Conservation (phyloP, 2,888 invertebrate species). For the Cepaea hortensis region DNA sequence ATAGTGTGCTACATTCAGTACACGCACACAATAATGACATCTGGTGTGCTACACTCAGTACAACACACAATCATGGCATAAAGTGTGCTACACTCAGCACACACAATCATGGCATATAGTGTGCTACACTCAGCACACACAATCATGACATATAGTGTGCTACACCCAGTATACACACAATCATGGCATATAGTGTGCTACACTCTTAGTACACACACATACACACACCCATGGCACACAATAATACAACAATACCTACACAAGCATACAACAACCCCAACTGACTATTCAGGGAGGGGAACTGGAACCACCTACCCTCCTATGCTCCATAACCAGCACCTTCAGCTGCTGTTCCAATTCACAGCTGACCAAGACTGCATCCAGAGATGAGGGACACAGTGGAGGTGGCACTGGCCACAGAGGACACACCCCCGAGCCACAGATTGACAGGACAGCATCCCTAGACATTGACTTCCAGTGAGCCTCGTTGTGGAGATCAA, state of each 20-base stretch:
- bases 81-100: too few species aligned
- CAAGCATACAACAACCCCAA: neutral
- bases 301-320: slow-evolving; percentile 63
- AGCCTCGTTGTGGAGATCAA: slow-evolving; percentile 72
- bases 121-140: too few species aligned
- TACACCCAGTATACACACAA: too few species aligned
- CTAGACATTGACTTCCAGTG: slow-evolving; percentile 76
- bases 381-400: slow-evolving; percentile 66
- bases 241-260: neutral
- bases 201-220: too few species aligned
- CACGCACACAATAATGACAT: too few species aligned
- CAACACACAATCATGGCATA: too few species aligned
- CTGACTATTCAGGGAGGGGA: neutral
- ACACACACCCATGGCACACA: neutral
- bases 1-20: too few species aligned
- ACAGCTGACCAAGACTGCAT: slow-evolving; percentile 70
- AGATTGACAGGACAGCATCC: slow-evolving; percentile 74
- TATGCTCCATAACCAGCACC: slow-evolving; percentile 69
- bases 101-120: too few species aligned
- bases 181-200: too few species aligned
- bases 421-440: slow-evolving; percentile 62
- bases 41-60: too few species aligned
- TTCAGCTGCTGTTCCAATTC: slow-evolving; percentile 75
- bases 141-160: too few species aligned
- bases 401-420: slow-evolving; percentile 71